Evolutionary conservation across 2,113 vertebrate genomes (phyloP), one percentile per base, ranked within the genome.

Genomic region (Pristiophorus japonicus): DNA sequence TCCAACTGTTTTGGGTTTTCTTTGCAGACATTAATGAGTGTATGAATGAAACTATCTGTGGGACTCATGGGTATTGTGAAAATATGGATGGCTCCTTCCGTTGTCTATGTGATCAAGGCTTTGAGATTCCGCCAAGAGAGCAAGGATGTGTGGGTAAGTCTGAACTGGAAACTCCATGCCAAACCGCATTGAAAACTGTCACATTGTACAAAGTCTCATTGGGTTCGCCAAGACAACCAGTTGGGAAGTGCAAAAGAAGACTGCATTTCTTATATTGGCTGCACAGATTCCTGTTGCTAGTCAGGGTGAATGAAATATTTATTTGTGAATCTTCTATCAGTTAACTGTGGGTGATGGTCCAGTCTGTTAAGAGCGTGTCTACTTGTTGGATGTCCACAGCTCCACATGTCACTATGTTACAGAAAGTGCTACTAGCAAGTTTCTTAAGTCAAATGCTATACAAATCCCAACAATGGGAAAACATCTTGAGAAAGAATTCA

Each of bases 21-120:
- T 96, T 8, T 42, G 42, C 96, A 98, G 98, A 98, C 96, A 96
- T 97, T 87, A 97, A 98, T 27, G 97, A 98, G 96, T 98, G 97
- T 55, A 95, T 96, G 70, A 97, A 97, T 63, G 96, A 97, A 95
- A 97, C 97, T 95, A 97, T 98, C 96, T 98, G 98, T 78, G 97
- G 97, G 85, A 96, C 96, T 96, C 96, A 97, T 38, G 97, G 97
- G 95, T 97, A 97, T 97, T 98, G 98, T 78, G 97, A 97, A 96
- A 98, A 98, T 96, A 97, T 97, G 8, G 97, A 97, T 42, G 97
- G 97, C 87, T 97, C 97, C 1, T 98, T 97, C 97, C 97, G 96
- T 90, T 98, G 98, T 96, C 97, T 97, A 59, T 98, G 98, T 92
- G 96, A 98, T 96, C 97, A 45, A 85, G 98, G 97, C 88, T 98